A percentile compares a stretch with the other conserved stretches of the same genome.
Conservation (phyloP, 35 echinoderm and acorn worm genomes). For the Ophioderma brevispina region DNA sequence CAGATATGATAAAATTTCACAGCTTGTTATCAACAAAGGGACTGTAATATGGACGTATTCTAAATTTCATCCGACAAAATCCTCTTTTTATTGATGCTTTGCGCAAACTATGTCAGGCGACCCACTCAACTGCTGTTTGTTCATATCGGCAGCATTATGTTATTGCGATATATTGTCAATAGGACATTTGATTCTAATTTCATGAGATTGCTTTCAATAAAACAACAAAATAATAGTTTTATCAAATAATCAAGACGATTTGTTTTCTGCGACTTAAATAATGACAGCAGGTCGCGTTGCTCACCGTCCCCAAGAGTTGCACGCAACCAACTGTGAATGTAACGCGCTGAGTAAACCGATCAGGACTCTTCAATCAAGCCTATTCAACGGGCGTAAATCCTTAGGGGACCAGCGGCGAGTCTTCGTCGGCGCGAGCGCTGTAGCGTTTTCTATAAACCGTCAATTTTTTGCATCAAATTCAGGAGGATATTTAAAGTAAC, state of each 20-base stretch:
- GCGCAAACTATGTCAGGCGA: not conserved
- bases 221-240: not conserved
- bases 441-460: not conserved
- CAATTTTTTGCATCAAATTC: not conserved
- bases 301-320: not conserved
- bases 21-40: too few species aligned
- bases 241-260: conserved; percentile 5
- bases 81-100: not conserved
- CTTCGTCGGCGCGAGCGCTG: not conserved
- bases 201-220: not conserved
- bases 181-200: not conserved
- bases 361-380: not conserved
- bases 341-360: not conserved
- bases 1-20: not conserved
- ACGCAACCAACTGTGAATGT: not conserved
- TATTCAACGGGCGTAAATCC: not conserved
- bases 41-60: too few species aligned
- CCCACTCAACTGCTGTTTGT: not conserved
- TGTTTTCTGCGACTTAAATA: not conserved
- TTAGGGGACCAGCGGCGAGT: not conserved
- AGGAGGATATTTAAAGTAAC: not conserved
- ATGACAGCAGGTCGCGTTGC: not conserved
- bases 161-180: not conserved
- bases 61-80: not conserved
- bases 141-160: not conserved